Evolutionary conservation across 2,888 invertebrate genomes (phyloP).

Genomic region (Toxonevra muliebris): DNA sequence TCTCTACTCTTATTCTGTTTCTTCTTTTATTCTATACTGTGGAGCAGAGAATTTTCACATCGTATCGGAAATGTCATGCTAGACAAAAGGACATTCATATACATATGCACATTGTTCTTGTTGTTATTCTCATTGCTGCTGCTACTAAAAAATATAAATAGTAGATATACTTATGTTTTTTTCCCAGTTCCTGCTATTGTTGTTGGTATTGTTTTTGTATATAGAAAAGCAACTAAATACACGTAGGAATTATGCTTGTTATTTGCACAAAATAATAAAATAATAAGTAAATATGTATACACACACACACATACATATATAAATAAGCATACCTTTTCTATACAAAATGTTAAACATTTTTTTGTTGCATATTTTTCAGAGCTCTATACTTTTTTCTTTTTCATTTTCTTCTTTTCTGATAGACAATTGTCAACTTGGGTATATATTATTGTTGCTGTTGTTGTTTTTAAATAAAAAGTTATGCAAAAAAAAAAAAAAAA

Average conservation of each 20-base stretch:
- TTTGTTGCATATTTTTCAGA: background rate
- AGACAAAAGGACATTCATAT: slow-evolving; percentile 33
- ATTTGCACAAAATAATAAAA: slow-evolving; percentile 28
- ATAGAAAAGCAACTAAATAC: no score
- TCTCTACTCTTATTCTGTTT: slow-evolving; percentile 16
- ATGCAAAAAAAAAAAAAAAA: slow-evolving; percentile 7
- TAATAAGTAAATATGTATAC: slow-evolving; percentile 27
- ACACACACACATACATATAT: background rate
- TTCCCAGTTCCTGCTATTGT: no score
- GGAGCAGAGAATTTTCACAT: slow-evolving; percentile 23
- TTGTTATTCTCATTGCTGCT: background rate
- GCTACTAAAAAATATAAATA: background rate
- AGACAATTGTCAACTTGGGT: slow-evolving; percentile 44
- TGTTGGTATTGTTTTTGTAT: no score
- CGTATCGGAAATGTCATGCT: slow-evolving; percentile 35
- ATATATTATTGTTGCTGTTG: slow-evolving; percentile 16
- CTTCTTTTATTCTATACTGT: slow-evolving; percentile 27
- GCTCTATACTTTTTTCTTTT: slow-evolving; percentile 24
- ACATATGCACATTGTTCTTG: background rate
- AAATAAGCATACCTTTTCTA: background rate
- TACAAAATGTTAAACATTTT: slow-evolving; percentile 24
- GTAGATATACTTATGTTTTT: no score
- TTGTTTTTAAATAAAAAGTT: slow-evolving; percentile 19
- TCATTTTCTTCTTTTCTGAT: slow-evolving; percentile 36
- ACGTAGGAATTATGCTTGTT: slow-evolving; percentile 4